Evolutionary conservation across 2,888 invertebrate species (phyloP).

Genomic region (Apodemia zela): DNA sequence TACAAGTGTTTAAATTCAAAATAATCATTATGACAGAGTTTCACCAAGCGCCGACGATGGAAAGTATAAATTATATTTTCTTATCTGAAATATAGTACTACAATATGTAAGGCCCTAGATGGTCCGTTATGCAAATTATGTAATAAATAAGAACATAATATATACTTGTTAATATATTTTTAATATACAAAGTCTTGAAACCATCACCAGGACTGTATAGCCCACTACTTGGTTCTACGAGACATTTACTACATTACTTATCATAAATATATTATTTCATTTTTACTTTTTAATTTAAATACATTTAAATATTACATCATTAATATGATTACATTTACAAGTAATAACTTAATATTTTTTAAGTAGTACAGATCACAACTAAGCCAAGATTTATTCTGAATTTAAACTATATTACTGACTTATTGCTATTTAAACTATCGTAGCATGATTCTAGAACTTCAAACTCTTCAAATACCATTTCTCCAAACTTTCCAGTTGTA

Average conservation of each 20-base stretch:
- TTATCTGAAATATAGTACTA: no score
- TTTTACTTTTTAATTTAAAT: slow-evolving; percentile 18
- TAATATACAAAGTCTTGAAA: slow-evolving; percentile 59
- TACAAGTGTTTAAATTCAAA: no score
- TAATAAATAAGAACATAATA: slow-evolving; percentile 22
- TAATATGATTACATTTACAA: slow-evolving; percentile 57
- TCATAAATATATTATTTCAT: slow-evolving; percentile 27
- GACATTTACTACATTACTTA: slow-evolving; percentile 40
- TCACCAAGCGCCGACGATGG: no score
- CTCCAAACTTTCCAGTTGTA: slow-evolving; percentile 84
- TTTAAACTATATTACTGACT: slow-evolving; percentile 61
- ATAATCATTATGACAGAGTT: no score
- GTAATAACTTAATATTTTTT: slow-evolving; percentile 72
- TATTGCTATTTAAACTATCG: slow-evolving; percentile 81
- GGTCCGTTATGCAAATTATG: slow-evolving; percentile 3
- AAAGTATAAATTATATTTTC: no score
- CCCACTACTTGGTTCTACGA: slow-evolving; percentile 33
- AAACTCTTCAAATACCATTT: slow-evolving; percentile 92
- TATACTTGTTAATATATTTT: slow-evolving; percentile 44
- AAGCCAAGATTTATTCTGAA: slow-evolving; percentile 53
- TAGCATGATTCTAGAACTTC: slow-evolving; percentile 84
- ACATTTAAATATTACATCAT: slow-evolving; percentile 36
- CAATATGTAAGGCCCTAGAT: no score
- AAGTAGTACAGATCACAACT: slow-evolving; percentile 71
- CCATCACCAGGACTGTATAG: slow-evolving; percentile 71